These are phyloP conservation scores for Hemitrygon akajei DNA, from an alignment of 2,797 vertebrate genomes.

Conservation along the genomic window DNA sequence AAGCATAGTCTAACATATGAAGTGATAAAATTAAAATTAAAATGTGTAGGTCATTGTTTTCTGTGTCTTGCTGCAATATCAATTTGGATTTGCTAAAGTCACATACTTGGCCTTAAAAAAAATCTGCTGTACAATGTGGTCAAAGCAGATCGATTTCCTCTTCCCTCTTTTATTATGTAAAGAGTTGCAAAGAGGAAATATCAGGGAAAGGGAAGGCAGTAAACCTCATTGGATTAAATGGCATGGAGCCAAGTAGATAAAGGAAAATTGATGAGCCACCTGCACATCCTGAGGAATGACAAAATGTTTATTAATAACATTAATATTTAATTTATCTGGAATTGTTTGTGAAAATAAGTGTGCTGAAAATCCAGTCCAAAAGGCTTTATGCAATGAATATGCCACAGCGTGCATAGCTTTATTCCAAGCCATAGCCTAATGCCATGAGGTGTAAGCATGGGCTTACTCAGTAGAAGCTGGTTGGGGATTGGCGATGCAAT, in stretches of 20 bases:
- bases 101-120: conserved; percentile 3
- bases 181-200: neutral
- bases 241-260: neutral
- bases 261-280: neutral
- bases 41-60: neutral
- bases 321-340: neutral
- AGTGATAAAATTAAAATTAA: neutral
- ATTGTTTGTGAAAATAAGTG: neutral
- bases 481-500: too few relatives aligned
- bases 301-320: neutral
- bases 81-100: neutral
- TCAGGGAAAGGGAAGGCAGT: neutral
- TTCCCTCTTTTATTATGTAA: neutral
- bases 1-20: neutral
- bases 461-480: too few relatives aligned
- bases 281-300: conserved; percentile 18
- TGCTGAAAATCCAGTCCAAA: neutral
- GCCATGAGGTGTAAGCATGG: too few relatives aligned
- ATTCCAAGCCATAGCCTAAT: too few relatives aligned
- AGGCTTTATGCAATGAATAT: neutral
- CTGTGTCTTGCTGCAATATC: neutral
- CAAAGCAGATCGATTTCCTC: neutral
- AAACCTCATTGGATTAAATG: neutral
- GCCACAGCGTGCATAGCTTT: too few relatives aligned
- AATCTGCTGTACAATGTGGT: neutral